Percentiles rank a stretch among this genome's conserved stretches.
Conservation (phyloP, 2,797 vertebrate species). For the Phalanger gymnotis region DNA sequence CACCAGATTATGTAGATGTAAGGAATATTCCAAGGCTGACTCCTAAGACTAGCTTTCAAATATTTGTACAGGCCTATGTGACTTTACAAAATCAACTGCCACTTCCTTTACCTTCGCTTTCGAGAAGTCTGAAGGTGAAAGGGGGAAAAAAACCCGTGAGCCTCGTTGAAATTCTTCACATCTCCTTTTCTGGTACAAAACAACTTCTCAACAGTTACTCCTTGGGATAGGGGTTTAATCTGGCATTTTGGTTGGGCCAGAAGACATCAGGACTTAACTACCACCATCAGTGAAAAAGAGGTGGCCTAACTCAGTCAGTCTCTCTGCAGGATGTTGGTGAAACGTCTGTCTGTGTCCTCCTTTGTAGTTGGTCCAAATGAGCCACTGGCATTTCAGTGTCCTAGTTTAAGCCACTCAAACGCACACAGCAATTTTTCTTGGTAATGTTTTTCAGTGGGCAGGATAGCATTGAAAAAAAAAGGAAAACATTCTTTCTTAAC, state of each 20-base stretch:
- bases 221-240: conserved; percentile 49
- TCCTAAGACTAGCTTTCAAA: conserved; percentile 34
- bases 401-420: neutral
- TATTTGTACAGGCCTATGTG: neutral
- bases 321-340: neutral
- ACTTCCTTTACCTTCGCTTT: conserved; percentile 21
- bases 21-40: conserved; percentile 2
- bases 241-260: conserved; percentile 33
- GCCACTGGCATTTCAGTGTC: neutral
- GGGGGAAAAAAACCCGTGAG: neutral
- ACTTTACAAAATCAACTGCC: conserved; percentile 36
- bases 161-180: conserved; percentile 17
- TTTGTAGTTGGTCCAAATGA: neutral
- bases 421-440: neutral
- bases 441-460: neutral
- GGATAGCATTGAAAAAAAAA: neutral
- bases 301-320: neutral
- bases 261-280: conserved; percentile 12
- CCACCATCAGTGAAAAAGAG: neutral
- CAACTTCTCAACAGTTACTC: neutral
- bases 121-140: conserved; percentile 40
- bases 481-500: neutral
- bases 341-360: neutral
- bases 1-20: neutral
- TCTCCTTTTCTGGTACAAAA: conserved; percentile 18